Conservation (phyloP, 2,797 vertebrate species). For the Anabacerthia variegaticeps region DNA sequence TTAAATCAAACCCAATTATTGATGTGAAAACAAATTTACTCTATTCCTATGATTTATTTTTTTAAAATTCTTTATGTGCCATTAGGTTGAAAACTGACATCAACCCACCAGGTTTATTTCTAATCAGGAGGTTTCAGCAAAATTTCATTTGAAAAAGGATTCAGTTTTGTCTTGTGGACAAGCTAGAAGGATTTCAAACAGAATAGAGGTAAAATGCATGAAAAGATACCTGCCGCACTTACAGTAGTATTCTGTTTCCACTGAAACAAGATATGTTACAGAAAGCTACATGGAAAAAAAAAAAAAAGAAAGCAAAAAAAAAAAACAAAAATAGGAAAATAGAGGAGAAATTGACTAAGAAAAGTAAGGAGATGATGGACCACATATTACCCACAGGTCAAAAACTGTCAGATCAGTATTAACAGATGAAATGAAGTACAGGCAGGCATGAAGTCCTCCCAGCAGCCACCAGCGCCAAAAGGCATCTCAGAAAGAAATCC, state of each 20-base stretch:
- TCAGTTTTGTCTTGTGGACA: background rate
- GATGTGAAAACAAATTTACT: background rate
- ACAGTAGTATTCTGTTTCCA: background rate
- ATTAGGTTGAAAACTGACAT: background rate
- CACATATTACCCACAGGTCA: conserved; percentile 32
- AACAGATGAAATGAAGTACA: conserved; percentile 43
- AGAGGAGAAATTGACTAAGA: background rate
- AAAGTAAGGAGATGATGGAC: background rate
- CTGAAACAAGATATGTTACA: background rate
- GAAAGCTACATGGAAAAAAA: background rate
- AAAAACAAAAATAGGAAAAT: background rate
- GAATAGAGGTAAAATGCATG: background rate
- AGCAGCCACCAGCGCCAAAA: conserved; percentile 42
- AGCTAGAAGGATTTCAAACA: background rate
- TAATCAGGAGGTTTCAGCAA: background rate
- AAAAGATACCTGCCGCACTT: background rate
- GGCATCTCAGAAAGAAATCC: conserved; percentile 52
- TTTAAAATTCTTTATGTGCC: accelerated
- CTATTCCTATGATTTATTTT: background rate
- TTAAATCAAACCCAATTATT: background rate
- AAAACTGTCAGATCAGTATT: conserved; percentile 46
- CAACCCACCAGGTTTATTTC: background rate
- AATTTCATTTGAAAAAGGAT: background rate
- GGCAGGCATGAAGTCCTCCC: background rate
- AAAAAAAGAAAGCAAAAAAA: background rate